Base-by-base conservation (phyloP, 2,797 vertebrate genomes). In the Glossophaga mutica region DNA sequence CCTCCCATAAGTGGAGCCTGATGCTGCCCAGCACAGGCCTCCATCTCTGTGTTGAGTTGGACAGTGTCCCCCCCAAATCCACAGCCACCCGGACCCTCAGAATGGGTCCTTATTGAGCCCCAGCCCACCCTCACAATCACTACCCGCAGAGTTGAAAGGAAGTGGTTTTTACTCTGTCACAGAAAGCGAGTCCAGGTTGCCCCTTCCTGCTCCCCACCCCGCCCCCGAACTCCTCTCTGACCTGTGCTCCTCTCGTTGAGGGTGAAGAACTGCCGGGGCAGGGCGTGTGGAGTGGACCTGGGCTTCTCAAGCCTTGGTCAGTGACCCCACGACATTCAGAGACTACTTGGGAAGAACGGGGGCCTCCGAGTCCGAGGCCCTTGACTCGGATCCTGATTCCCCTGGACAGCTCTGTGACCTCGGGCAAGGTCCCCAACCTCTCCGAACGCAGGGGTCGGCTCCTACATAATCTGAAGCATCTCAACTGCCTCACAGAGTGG, bases 191-290 rank as follows among this genome's bases (percentile, higher is more conserved):
- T 1, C 26, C 21, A 2, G 22, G 48, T 44, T 26, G 29, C 9
- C 44, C 24, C 0, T 10, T 0, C 0, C 7, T 15, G 4, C 77
- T 11, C 39, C 67, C 9, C 32, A 8, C 19, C 29, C 16, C 16
- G 16, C 29, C 9, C 70, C 9, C 39, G 14, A 48, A 14, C 65
- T 29, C 37, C 24, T 21, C 46, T 3, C 55, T 6, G 18, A 37
- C n/a, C 1, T 12, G 22, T n/a, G 5, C 8, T 19, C n/a, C 14
- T 32, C 29, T 85, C n/a, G 2, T 0, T 0, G 14, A 26, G 32
- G 29, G 57, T 29, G 37, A 70, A 46, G 21, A 29, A n/a, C 29
- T 7, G 10, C 10, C 0, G 3, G 29, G 52, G 16, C 8, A 9
- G 22, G 21, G 50, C 19, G 6, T 52, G 50, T 0, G 52, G 21